phyloP scores from a whole-genome alignment of 2,888 invertebrate genomes.

The Tortrix viridana region DNA sequence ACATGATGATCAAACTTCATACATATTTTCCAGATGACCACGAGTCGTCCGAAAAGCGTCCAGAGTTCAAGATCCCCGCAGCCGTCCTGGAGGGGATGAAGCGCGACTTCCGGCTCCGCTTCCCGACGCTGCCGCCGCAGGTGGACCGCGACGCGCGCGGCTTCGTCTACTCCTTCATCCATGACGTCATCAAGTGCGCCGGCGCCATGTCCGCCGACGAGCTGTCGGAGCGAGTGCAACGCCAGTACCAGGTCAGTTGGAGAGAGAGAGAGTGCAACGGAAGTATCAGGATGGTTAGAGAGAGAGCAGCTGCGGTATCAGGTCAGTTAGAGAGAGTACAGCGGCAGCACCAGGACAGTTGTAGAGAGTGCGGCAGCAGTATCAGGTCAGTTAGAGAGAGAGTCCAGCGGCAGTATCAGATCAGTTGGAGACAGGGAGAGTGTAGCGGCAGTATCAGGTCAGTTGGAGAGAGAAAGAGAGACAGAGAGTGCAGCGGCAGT shows the following conservation, averaged over 20 bases:
- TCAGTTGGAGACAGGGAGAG: too few species aligned
- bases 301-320: conserved; percentile 95
- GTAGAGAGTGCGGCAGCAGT: too few species aligned
- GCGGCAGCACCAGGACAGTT: conserved; percentile 91
- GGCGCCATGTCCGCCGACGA: conserved; percentile 90
- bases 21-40: conserved; percentile 60
- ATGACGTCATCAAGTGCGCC: conserved; percentile 85
- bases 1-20: background rate
- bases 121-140: conserved; percentile 59
- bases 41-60: conserved; percentile 59
- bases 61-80: conserved; percentile 70
- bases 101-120: conserved; percentile 75
- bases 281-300: conserved; percentile 89
- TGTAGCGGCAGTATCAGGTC: background rate
- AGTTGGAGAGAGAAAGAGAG: background rate
- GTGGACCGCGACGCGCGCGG: conserved; percentile 87
- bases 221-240: conserved; percentile 94
- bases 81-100: conserved; percentile 72
- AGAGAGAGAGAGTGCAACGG: conserved; percentile 92
- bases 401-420: too few species aligned
- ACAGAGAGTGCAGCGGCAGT: background rate
- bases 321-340: conserved; percentile 87
- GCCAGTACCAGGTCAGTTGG: conserved; percentile 89
- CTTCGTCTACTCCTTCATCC: conserved; percentile 87
- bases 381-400: background rate